Evolutionary conservation across 2,888 invertebrate species (phyloP), one percentile per base, ranked within the genome.

Genomic region (Anorthoa munda): DNA sequence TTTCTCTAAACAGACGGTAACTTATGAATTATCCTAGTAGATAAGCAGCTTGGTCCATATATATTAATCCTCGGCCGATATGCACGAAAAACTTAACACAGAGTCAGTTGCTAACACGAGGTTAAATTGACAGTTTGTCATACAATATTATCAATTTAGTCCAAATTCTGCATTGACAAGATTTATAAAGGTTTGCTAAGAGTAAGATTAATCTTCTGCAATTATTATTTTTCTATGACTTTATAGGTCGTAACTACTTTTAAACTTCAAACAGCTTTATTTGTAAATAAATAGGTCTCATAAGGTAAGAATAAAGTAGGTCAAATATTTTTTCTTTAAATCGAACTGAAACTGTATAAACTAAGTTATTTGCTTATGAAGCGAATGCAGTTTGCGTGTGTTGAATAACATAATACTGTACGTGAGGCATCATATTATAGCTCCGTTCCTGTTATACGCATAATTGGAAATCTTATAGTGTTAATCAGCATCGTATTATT

Each of bases 311-410:
- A n/a, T n/a, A n/a, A 71, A 53, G 0, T 59, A 13, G 46, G 46
- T 61, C 31, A 68, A n/a, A 17, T 15, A 55, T 46, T 61, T 65
- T 79, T 66, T 61, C 58, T 39, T 11, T 23, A 45, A 82, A 77
- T 56, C 31, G 9, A 46, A 51, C 51, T 39, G 66, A 31, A 66
- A 72, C 13, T 45, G 18, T n/a, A 67, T 23, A 11, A 48, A 12
- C 59, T 26, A 50, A 50, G 53, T 68, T 72, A 79, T 83, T 78
- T 79, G 67, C 80, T 64, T 66, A 50, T 13, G n/a, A 56, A 56
- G 45, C 50, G 46, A 72, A 56, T 11, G 12, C 53, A 13, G 53
- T 66, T 56, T 64, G 39, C 23, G 23, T 59, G 67, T 58, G 68
- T 55, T 79, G n/a, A 51, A 80, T 75, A 74, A 58, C 64, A 59